Evolutionary conservation across 2,888 invertebrate genomes (phyloP).

Genomic region (Coenonympha arcania): DNA sequence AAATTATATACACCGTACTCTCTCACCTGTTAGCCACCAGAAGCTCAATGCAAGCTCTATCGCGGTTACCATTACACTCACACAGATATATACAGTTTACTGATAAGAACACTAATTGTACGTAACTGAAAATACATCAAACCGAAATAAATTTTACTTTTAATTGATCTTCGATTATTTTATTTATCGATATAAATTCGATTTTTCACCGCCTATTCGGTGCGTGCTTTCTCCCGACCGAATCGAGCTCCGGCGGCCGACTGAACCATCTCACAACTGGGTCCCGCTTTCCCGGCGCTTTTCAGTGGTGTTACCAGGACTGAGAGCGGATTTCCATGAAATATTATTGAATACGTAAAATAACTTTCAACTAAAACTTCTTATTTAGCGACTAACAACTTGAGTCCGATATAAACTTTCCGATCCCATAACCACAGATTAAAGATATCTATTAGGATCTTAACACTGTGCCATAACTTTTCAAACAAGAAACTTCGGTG

Average conservation of each 20-base stretch:
- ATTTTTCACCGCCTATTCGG: constrained; percentile 9
- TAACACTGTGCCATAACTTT: no score
- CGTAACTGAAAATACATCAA: constrained; percentile 23
- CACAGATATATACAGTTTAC: constrained; percentile 13
- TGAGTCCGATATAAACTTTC: no score
- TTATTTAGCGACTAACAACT: no score
- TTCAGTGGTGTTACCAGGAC: constrained; percentile 19
- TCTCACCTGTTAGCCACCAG: constrained; percentile 22
- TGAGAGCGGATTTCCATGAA: constrained; percentile 9
- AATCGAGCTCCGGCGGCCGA: constrained; percentile 52
- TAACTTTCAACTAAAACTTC: not conserved
- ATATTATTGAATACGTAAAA: not conserved
- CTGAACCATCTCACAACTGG: constrained; percentile 46
- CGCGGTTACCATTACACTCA: constrained; percentile 16
- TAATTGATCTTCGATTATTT: constrained; percentile 19
- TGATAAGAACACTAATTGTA: constrained; percentile 13
- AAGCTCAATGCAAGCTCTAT: constrained; percentile 5
- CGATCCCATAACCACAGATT: no score
- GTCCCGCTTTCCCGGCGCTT: constrained; percentile 28
- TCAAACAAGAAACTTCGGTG: no score
- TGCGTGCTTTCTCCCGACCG: no score
- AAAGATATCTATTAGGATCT: no score
- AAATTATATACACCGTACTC: constrained; percentile 6
- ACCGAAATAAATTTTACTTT: constrained; percentile 20
- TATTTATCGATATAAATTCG: constrained; percentile 25